A percentile compares a stretch with the other conserved stretches of the same genome.
Evolutionary conservation across 2,888 invertebrate genomes (phyloP).

Genomic region (Venusia cambrica): DNA sequence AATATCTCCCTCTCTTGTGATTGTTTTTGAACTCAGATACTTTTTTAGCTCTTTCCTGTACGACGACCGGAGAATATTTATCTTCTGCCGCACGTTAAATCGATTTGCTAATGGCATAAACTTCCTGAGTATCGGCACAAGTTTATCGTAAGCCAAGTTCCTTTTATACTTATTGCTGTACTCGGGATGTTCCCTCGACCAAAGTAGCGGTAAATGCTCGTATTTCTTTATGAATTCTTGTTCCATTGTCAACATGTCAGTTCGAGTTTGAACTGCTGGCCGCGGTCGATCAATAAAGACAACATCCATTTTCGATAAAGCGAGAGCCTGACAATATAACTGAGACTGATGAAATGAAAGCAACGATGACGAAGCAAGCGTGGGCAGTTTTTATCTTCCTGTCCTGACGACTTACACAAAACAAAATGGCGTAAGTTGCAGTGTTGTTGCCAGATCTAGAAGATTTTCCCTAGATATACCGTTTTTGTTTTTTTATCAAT

Average conservation of each 20-base stretch:
- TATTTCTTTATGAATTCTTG: slow-evolving; percentile 38
- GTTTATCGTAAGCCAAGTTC: slow-evolving; percentile 32
- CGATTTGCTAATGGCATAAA: slow-evolving; percentile 34
- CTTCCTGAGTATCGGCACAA: slow-evolving; percentile 34
- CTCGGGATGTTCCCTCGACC: slow-evolving; percentile 38
- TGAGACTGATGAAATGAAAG: slow-evolving; percentile 22
- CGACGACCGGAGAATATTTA: slow-evolving; percentile 41
- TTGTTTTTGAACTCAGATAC: slow-evolving; percentile 34
- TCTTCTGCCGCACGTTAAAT: slow-evolving; percentile 39
- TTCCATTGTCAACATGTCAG: slow-evolving; percentile 30
- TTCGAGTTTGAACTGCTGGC: slow-evolving; percentile 6
- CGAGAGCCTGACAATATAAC: slow-evolving; percentile 18
- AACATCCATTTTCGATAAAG: slow-evolving; percentile 12
- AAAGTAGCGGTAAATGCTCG: slow-evolving; percentile 35
- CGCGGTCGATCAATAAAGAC: slow-evolving; percentile 1
- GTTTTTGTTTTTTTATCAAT: too few species aligned
- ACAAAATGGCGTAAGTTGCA: slow-evolving; percentile 5
- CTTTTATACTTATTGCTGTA: slow-evolving; percentile 41
- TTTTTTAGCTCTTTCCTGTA: slow-evolving; percentile 39
- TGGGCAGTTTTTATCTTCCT: too few species aligned
- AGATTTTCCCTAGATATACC: too few species aligned
- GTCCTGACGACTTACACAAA: too few species aligned
- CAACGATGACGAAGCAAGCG: slow-evolving; percentile 8
- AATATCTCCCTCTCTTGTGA: slow-evolving; percentile 35
- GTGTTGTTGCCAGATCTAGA: too few species aligned